Percentiles rank a stretch among this genome's conserved stretches.
These are phyloP conservation scores for Pseudomyrmex gracilis DNA, from an alignment of 1,140 invertebrate genomes.

Conservation along the genomic window DNA sequence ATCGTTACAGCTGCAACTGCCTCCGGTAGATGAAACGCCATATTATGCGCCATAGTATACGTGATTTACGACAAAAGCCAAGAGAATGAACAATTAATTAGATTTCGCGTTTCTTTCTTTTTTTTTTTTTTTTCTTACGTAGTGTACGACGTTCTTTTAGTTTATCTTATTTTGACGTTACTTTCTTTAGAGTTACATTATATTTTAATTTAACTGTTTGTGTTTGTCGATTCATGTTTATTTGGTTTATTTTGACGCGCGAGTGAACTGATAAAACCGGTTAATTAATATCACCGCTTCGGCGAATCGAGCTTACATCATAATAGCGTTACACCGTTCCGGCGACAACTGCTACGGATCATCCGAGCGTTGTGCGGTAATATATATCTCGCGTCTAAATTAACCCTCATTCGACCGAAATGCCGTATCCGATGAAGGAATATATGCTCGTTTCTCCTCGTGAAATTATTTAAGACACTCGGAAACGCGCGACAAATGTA, in stretches of 20 bases:
- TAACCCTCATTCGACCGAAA: conserved; percentile 55
- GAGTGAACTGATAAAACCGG: conserved; percentile 36
- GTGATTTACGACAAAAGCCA: neutral
- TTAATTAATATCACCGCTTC: conserved; percentile 64
- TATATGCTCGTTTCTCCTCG: neutral
- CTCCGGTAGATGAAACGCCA: neutral
- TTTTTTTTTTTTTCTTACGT: no score
- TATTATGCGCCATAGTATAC: neutral
- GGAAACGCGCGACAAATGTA: neutral
- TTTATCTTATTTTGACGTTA: no score
- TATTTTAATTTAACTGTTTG: no score
- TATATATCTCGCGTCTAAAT: conserved; percentile 56
- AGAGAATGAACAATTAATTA: no score
- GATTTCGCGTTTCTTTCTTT: no score
- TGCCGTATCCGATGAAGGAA: conserved; percentile 19
- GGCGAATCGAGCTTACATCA: conserved; percentile 60
- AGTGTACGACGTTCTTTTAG: no score
- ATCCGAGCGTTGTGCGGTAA: conserved; percentile 53
- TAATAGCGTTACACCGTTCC: conserved; percentile 52
- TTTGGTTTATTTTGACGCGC: neutral
- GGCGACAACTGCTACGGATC: conserved; percentile 57
- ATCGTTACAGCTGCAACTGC: no score
- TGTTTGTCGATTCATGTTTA: no score
- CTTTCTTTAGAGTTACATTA: no score
- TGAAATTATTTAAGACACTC: neutral